Evolutionary conservation across 2,888 invertebrate genomes (phyloP).

Genomic region (Ditylenchus weischeri): DNA sequence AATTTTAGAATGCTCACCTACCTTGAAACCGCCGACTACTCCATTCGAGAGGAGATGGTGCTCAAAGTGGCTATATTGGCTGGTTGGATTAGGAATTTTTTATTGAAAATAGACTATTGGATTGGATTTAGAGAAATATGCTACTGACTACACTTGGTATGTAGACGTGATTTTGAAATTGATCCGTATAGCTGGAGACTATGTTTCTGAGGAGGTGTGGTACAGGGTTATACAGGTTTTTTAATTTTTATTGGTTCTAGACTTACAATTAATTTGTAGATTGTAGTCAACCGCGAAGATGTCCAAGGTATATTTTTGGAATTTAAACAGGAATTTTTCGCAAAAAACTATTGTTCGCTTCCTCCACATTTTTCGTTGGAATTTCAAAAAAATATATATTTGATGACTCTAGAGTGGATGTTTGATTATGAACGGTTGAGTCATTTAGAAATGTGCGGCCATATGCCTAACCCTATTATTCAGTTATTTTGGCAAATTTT

Average conservation of each 20-base stretch:
- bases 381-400: too few relatives aligned
- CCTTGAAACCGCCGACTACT: constrained; percentile 97
- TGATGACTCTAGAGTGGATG: too few relatives aligned
- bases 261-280: constrained; percentile 66
- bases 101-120: constrained; percentile 78
- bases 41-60: constrained; percentile 99
- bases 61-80: constrained; percentile 97
- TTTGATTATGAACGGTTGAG: too few relatives aligned
- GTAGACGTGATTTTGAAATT: constrained; percentile 93
- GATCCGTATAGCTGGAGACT: constrained; percentile 98
- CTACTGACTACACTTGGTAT: constrained; percentile 44
- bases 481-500: too few relatives aligned
- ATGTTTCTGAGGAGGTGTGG: constrained; percentile 99
- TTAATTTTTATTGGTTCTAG: background rate
- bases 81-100: constrained; percentile 81
- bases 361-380: too few relatives aligned
- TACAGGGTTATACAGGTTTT: constrained; percentile 79
- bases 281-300: constrained; percentile 97
- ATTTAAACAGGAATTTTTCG: too few relatives aligned
- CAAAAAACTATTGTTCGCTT: too few relatives aligned
- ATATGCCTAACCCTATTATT: too few relatives aligned
- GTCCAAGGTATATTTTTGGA: constrained; percentile 71
- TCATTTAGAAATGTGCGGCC: too few relatives aligned
- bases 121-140: too few relatives aligned
- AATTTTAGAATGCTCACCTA: constrained; percentile 99